Base-by-base conservation (phyloP, 37 sponge, comb jelly and placozoan genomes). In the Bolinopsis microptera region DNA sequence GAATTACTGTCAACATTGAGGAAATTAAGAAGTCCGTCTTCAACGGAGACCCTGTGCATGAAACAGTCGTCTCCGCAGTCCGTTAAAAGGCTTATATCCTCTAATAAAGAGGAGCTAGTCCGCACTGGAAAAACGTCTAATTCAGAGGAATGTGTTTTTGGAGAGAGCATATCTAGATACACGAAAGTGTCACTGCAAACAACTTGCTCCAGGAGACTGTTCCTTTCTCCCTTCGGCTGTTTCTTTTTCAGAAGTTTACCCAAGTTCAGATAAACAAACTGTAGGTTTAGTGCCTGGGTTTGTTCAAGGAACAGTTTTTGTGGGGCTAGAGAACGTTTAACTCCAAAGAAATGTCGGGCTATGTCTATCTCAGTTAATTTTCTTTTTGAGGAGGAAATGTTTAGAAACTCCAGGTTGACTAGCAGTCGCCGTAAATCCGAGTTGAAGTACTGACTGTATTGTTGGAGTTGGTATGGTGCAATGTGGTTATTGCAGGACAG, bases 281-380 rank as follows among this genome's bases (percentile, higher is more conserved):
- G 36, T 28, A 86, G 26, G 26, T 86, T 9, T 3, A 86, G 90
- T 26, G 90, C 0, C 28, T 41, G 41, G n/a, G 61, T 86, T 41
- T 86, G 90, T 41, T 86, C 90, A 16, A 86, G 90, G 61, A 86
- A 86, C 0, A 41, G 25, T 27, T 38, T 86, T 48, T 41, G 90
- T 5, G 61, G 39, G 5, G 61, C 30, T 22, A 38, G 30, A 3
- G 13, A n/a, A 41, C 61, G 2, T 0, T 35, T 1, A 41, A 39
- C 1, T 1, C 90, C 90, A 1, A 86, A 40, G 28, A 30, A 41
- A 40, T 86, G 90, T 22, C 8, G 25, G 36, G 90, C 39, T 25
- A 86, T 23, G 61, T 86, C 61, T 24, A 86, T 0, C 61, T 86
- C 61, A 3, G 41, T 18, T 3, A 86, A 40, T 3, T 36, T 80